Conservation (phyloP, 2,113 vertebrate genomes). For the Smithornis capensis region DNA sequence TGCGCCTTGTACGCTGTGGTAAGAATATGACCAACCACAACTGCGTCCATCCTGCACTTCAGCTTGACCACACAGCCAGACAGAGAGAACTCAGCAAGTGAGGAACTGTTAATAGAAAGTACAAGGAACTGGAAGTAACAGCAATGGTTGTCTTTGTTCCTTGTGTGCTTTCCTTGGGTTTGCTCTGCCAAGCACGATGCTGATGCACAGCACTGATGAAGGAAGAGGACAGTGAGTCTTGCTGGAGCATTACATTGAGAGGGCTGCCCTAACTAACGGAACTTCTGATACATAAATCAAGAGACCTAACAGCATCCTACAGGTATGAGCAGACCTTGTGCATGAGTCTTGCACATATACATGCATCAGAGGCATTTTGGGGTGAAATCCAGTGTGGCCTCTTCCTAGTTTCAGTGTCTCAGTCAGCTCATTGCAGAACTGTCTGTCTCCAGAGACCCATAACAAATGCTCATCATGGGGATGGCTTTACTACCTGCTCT, state of each 20-base stretch:
- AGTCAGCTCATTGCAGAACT: not conserved
- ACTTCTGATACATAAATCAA: not conserved
- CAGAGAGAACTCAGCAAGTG: not conserved
- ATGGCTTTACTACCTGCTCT: not conserved
- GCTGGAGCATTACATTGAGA: not conserved
- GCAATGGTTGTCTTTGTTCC: not conserved
- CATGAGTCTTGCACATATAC: not conserved
- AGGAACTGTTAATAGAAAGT: not conserved
- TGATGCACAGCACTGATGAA: rapidly evolving
- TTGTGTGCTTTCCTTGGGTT: not conserved
- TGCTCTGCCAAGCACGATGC: not conserved
- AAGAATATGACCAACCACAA: not conserved
- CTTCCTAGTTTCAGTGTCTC: not conserved
- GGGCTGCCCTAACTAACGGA: not conserved
- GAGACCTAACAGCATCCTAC: not conserved
- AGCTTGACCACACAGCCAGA: rapidly evolving
- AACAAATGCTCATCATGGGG: not conserved
- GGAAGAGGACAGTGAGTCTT: not conserved
- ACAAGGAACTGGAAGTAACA: rapidly evolving
- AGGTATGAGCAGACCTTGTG: not conserved
- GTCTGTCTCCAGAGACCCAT: not conserved
- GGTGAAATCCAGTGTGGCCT: not conserved
- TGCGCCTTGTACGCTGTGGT: rapidly evolving
- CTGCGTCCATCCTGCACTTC: not conserved
- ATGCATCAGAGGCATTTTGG: not conserved